phyloP scores from a whole-genome alignment of 2,888 invertebrate species.

The Orthosia incerta region DNA sequence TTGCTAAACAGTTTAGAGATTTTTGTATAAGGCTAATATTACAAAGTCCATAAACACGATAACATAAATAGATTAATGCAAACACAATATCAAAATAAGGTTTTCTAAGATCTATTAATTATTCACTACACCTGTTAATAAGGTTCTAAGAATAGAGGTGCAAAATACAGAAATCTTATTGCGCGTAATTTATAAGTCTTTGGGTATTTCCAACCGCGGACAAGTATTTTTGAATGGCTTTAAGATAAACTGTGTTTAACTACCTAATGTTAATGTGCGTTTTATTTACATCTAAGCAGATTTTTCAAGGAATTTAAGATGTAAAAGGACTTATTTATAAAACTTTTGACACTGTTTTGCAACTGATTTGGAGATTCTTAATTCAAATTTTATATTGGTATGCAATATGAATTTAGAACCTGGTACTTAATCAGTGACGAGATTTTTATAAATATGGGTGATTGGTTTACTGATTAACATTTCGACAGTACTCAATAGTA shows the following conservation, averaged over 20 bases:
- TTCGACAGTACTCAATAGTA: not conserved
- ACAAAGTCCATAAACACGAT: not conserved
- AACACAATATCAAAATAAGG: not conserved
- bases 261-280: not conserved
- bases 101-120: not conserved
- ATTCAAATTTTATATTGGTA: no score
- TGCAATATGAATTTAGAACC: no score
- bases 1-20: no score
- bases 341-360: no score
- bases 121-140: not conserved
- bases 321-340: not conserved
- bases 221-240: not conserved
- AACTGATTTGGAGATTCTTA: no score
- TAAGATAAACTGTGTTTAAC: not conserved
- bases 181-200: not conserved
- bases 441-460: no score
- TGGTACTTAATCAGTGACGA: no score
- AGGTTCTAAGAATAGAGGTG: slow-evolving; percentile 1
- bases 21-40: not conserved
- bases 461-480: not conserved
- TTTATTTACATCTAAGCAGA: slow-evolving; percentile 6
- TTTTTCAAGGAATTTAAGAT: not conserved
- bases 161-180: not conserved
- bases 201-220: slow-evolving; percentile 14
- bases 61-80: not conserved